These are phyloP conservation scores for Prietella phreatophila DNA, from an alignment of 2,113 vertebrate species.

Conservation along the genomic window DNA sequence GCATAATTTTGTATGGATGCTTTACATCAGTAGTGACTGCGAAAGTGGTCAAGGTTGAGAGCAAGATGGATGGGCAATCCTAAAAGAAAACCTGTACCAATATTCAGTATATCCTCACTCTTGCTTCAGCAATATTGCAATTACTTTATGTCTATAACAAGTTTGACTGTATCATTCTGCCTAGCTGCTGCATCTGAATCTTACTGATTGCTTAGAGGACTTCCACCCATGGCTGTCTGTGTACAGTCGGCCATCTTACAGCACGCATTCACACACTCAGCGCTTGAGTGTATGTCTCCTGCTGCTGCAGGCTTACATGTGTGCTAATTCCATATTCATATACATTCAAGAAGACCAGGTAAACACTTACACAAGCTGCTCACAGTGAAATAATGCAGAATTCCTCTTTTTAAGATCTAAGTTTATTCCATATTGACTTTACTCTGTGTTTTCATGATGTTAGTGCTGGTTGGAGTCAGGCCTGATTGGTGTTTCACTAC, in stretches of 20 bases:
- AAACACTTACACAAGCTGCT: background rate
- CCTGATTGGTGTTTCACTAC: constrained; percentile 54
- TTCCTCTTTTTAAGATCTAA: background rate
- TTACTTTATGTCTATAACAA: background rate
- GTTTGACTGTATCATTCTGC: background rate
- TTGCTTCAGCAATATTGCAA: background rate
- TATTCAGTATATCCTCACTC: background rate
- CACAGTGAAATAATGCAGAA: background rate
- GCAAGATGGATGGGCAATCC: no score
- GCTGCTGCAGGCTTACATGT: constrained; percentile 67
- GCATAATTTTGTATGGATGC: no score
- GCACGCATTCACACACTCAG: constrained; percentile 62
- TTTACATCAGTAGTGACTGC: no score
- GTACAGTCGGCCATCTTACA: constrained; percentile 66
- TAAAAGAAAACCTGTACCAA: no score
- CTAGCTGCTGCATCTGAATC: constrained; percentile 71
- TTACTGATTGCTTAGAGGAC: constrained; percentile 73
- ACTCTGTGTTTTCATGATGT: constrained; percentile 11
- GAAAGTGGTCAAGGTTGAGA: no score
- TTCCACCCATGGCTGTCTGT: constrained; percentile 75
- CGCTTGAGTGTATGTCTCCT: constrained; percentile 71
- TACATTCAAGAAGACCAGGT: constrained; percentile 66
- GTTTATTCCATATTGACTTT: constrained; percentile 8
- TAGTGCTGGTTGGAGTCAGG: constrained; percentile 65
- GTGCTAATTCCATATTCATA: constrained; percentile 62